A percentile compares a stretch with the other conserved stretches of the same genome.
Evolutionary conservation across 2,888 invertebrate species (phyloP).

Genomic region (Ectemnius continuus): DNA sequence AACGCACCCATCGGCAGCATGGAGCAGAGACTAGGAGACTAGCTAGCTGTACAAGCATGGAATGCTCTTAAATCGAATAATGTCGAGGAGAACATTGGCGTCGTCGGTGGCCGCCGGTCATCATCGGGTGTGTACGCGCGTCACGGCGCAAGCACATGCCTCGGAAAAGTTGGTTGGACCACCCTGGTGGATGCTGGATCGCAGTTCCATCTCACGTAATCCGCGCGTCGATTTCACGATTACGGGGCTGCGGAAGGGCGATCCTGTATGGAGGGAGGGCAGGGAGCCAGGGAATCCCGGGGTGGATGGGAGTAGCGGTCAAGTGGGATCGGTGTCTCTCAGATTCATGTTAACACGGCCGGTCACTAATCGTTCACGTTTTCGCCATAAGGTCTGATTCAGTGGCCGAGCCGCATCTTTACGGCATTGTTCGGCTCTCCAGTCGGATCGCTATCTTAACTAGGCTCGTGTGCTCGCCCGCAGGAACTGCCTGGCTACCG

Average conservation of each 20-base stretch:
- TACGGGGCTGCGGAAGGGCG: conserved; percentile 24
- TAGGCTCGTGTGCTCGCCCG: conserved; percentile 66
- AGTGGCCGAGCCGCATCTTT: conserved; percentile 71
- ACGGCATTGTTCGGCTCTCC: conserved; percentile 72
- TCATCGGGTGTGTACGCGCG: conserved; percentile 34
- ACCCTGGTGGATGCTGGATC: conserved; percentile 30
- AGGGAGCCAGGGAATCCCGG: neutral
- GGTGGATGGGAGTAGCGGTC: neutral
- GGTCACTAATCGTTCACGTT: conserved; percentile 77
- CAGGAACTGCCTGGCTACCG: conserved; percentile 38
- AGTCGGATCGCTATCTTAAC: conserved; percentile 75
- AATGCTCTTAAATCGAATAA: conserved; percentile 34
- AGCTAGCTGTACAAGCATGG: neutral
- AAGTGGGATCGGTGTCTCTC: conserved; percentile 28
- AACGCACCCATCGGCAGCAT: conserved; percentile 4
- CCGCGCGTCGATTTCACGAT: conserved; percentile 44
- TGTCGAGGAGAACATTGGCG: conserved; percentile 24
- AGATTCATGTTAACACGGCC: conserved; percentile 70
- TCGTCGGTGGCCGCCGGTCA: conserved; percentile 52
- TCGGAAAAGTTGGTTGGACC: conserved; percentile 42
- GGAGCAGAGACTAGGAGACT: conserved; percentile 31
- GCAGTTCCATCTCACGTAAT: neutral
- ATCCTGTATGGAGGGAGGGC: conserved; percentile 1
- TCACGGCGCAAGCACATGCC: conserved; percentile 30
- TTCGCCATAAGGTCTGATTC: conserved; percentile 75